A percentile compares a stretch with the other conserved stretches of the same genome.
Evolutionary conservation across 2,888 invertebrate species (phyloP).

Genomic region (Melikaiella ostensackeni): DNA sequence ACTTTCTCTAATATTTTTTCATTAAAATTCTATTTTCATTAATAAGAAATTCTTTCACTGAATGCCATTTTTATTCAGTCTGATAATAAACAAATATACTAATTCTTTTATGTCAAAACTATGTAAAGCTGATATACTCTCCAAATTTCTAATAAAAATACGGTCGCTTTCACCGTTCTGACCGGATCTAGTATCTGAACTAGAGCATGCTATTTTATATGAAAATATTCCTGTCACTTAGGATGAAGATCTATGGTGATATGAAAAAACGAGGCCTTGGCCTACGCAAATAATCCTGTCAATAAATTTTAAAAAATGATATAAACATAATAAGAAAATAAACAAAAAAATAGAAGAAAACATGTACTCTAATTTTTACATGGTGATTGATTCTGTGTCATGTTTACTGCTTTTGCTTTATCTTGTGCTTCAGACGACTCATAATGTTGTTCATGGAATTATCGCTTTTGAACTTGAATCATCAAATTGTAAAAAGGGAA

Average conservation of each 20-base stretch:
- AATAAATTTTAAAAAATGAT: too few species aligned
- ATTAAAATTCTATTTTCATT: not conserved
- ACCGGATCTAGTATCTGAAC: not conserved
- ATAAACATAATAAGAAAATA: not conserved
- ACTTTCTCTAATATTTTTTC: too few species aligned
- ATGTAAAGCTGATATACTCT: not conserved
- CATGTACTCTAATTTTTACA: too few species aligned
- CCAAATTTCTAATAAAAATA: not conserved
- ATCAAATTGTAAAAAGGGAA: too few species aligned
- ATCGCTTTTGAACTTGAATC: too few species aligned
- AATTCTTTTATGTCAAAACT: not conserved
- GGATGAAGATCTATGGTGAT: not conserved
- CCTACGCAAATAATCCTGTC: not conserved
- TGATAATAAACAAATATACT: not conserved
- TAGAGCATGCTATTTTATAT: not conserved
- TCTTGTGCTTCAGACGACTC: too few species aligned
- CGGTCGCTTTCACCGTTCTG: not conserved
- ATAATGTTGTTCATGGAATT: too few species aligned
- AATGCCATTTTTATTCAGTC: not conserved
- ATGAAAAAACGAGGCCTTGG: not conserved
- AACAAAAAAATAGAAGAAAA: not conserved
- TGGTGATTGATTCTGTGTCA: too few species aligned
- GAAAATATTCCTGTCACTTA: constrained; percentile 1
- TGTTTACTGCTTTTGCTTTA: too few species aligned
- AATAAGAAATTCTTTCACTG: not conserved